Evolutionary conservation across 2,113 vertebrate species (phyloP).

Genomic region (Melanocharis versteri): DNA sequence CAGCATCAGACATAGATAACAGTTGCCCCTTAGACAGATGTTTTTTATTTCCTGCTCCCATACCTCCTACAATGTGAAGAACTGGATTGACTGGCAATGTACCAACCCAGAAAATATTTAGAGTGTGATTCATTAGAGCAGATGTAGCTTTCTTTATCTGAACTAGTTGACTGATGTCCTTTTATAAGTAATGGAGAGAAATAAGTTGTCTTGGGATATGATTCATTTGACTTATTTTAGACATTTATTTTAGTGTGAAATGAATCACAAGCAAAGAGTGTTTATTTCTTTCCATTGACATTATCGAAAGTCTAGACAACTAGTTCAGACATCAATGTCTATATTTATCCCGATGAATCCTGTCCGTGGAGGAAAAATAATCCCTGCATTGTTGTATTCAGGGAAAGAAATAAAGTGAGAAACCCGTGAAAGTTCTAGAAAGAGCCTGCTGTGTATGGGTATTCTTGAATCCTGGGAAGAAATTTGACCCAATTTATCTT

Average conservation of each 20-base stretch:
- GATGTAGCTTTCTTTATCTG: neutral
- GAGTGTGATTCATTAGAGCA: neutral
- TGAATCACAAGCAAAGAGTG: neutral
- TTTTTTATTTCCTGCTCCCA: neutral
- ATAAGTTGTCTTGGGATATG: neutral
- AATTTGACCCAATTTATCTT: neutral
- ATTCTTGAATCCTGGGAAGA: neutral
- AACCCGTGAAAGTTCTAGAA: neutral
- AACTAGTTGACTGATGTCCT: neutral
- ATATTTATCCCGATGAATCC: neutral
- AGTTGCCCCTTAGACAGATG: neutral
- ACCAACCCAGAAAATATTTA: neutral
- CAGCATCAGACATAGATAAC: neutral
- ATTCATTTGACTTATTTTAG: slow-evolving; percentile 20
- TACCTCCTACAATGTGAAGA: neutral
- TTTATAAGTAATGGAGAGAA: neutral
- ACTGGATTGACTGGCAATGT: neutral
- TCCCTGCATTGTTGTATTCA: neutral
- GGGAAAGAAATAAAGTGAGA: neutral
- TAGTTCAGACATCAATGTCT: neutral
- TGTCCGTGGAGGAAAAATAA: neutral
- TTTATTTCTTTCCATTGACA: neutral
- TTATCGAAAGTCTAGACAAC: neutral
- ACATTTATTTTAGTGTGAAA: neutral
- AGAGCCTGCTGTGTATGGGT: neutral